phyloP scores from a whole-genome alignment of 1,140 invertebrate genomes.

The Melitaea cinxia region DNA sequence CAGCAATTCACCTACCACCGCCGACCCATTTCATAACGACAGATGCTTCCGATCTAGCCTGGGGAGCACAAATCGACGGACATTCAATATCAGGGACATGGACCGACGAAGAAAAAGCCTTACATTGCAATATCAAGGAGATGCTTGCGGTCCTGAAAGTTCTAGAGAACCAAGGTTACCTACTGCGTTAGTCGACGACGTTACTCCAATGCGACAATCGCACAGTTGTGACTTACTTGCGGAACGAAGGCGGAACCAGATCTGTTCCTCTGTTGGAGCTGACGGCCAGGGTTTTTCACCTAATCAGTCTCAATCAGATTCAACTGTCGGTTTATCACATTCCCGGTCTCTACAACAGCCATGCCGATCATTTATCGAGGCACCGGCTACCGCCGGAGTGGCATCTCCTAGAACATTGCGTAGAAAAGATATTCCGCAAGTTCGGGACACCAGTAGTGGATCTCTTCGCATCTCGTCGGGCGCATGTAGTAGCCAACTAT shows the following conservation, averaged over 20 bases:
- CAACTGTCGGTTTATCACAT: slow-evolving; percentile 45
- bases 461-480: slow-evolving; percentile 37
- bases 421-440: slow-evolving; percentile 25
- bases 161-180: slow-evolving; percentile 29
- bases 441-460: slow-evolving; percentile 40
- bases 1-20: slow-evolving; percentile 22
- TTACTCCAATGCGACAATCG: slow-evolving; percentile 60
- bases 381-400: slow-evolving; percentile 21
- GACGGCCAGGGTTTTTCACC: slow-evolving; percentile 43
- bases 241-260: slow-evolving; percentile 57
- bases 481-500: slow-evolving; percentile 34
- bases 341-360: slow-evolving; percentile 45
- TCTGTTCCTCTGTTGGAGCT: slow-evolving; percentile 47
- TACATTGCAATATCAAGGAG: slow-evolving; percentile 57
- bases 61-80: slow-evolving; percentile 32
- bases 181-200: slow-evolving; percentile 24
- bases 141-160: slow-evolving; percentile 44
- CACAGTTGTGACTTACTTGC: slow-evolving; percentile 51
- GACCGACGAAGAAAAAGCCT: slow-evolving; percentile 29
- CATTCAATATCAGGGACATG: slow-evolving; percentile 16
- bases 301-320: slow-evolving; percentile 47
- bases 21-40: slow-evolving; percentile 27
- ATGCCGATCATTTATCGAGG: slow-evolving; percentile 37
- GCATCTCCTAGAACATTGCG: slow-evolving; percentile 11
- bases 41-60: slow-evolving; percentile 33